Evolutionary conservation across 2,797 vertebrate species (phyloP), one percentile per base, ranked within the genome.

Genomic region (Xiphophorus birchmanni): DNA sequence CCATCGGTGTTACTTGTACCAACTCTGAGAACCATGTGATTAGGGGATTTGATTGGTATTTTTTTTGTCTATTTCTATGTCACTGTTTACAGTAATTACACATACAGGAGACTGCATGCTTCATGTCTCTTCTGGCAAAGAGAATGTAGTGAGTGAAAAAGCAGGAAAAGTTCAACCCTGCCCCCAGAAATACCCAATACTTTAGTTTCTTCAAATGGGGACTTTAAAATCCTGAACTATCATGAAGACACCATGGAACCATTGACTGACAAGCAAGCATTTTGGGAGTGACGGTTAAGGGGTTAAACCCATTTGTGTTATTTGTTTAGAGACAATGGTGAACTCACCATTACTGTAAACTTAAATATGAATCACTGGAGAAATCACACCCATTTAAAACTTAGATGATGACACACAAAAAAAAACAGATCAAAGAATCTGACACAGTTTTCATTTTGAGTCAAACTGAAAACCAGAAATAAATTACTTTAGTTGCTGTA

Each of bases 41-140:
- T 72, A 72, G 29, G 26, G 42, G 42, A 72, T 72, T 71, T 32
- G 3, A 63, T 1, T 17, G 18, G 15, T 18, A 32, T 56, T 40
- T 44, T 71, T 44, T 26, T n/a, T 69, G 37, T 44, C 42, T 44
- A 71, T 44, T 71, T 69, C 65, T 26, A 26, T 69, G 29, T 63
- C 9, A 35, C 32, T 45, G 42, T 71, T 71, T 71, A 71, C 12
- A 40, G 67, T 71, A 71, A 72, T 45, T 72, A 72, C 69, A 72
- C 23, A 29, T 29, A 17, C 13, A 17, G 42, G 6, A 45, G 26
- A 72, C 26, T 2, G 6, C 13, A 29, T 15, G 42, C 12, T 72
- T 72, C 26, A 7, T 29, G 69, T 29, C 69, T 72, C 69, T 72
- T 13, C 67, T 44, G 21, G 69, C 11, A 44, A 23, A 69, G 37